phyloP scores from a whole-genome alignment of 2,888 invertebrate species.

The Microplitis manilae region DNA sequence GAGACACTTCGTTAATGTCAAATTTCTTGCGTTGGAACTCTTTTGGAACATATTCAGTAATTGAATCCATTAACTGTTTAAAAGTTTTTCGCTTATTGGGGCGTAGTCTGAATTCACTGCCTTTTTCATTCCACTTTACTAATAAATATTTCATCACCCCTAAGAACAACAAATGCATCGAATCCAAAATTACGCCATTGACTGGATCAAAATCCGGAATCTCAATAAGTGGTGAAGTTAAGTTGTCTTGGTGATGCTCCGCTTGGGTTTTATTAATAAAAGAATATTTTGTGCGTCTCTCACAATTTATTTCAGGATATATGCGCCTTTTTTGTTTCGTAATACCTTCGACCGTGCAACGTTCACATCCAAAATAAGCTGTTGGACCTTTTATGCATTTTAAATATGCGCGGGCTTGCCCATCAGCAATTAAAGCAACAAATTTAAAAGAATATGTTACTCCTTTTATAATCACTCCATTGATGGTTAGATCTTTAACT shows the following conservation, averaged over 20 bases:
- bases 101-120: neutral
- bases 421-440: constrained; percentile 20
- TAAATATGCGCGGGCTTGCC: constrained; percentile 21
- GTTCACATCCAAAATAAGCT: constrained; percentile 31
- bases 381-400: constrained; percentile 31
- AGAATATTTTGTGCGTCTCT: constrained; percentile 38
- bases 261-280: constrained; percentile 36
- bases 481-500: neutral
- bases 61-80: constrained; percentile 13
- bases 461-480: neutral
- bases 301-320: constrained; percentile 16
- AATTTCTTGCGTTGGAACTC: constrained; percentile 53
- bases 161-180: constrained; percentile 32
- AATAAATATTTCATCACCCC: constrained; percentile 34
- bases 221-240: constrained; percentile 10
- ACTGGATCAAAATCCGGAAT: constrained; percentile 41
- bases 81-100: constrained; percentile 14
- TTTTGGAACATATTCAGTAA: constrained; percentile 35
- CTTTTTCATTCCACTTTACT: constrained; percentile 18
- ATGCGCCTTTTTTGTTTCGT: neutral
- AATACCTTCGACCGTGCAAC: constrained; percentile 26
- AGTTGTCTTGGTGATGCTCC: constrained; percentile 34
- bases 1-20: constrained; percentile 37
- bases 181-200: constrained; percentile 26
- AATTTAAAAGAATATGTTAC: constrained; percentile 12